These are phyloP conservation scores for Teinopalpus imperialis DNA, from an alignment of 2,888 invertebrate genomes.

Conservation along the genomic window DNA sequence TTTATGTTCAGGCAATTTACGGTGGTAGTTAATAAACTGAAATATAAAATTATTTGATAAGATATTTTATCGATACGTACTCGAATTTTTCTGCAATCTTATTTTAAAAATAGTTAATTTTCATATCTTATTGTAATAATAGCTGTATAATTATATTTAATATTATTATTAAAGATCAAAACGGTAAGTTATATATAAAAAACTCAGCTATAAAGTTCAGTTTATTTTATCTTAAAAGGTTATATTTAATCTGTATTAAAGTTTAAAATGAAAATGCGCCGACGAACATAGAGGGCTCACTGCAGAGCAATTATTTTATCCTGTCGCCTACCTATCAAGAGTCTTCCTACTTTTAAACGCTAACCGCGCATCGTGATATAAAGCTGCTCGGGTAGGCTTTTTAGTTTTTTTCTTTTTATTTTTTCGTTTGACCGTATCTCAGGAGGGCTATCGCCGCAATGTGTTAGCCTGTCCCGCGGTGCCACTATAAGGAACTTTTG, in stretches of 20 bases:
- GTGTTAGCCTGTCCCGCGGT: conserved; percentile 55
- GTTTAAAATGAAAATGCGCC: conserved; percentile 28
- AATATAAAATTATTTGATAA: no score
- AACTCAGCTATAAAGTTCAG: no score
- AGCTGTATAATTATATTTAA: no score
- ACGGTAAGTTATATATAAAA: no score
- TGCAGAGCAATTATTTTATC: conserved; percentile 50
- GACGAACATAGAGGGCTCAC: conserved; percentile 21
- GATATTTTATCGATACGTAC: no score
- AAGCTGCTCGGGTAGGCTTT: conserved; percentile 39
- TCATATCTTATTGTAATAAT: no score
- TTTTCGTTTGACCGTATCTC: conserved; percentile 40
- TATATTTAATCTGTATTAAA: conserved; percentile 22
- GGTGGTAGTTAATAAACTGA: no score
- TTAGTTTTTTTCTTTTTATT: conserved; percentile 34
- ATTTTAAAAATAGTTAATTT: no score
- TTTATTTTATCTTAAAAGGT: conserved; percentile 18
- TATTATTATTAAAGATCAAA: no score
- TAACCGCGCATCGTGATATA: conserved; percentile 45
- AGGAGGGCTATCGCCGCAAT: conserved; percentile 51
- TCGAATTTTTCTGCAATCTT: no score
- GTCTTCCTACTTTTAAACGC: conserved; percentile 51
- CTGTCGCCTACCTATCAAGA: conserved; percentile 55
- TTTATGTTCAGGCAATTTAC: no score
- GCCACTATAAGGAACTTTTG: conserved; percentile 59